Percentiles rank a stretch among this genome's conserved stretches.
Conservation (phyloP, 2,113 vertebrate genomes). For the Microtus richardsoni region DNA sequence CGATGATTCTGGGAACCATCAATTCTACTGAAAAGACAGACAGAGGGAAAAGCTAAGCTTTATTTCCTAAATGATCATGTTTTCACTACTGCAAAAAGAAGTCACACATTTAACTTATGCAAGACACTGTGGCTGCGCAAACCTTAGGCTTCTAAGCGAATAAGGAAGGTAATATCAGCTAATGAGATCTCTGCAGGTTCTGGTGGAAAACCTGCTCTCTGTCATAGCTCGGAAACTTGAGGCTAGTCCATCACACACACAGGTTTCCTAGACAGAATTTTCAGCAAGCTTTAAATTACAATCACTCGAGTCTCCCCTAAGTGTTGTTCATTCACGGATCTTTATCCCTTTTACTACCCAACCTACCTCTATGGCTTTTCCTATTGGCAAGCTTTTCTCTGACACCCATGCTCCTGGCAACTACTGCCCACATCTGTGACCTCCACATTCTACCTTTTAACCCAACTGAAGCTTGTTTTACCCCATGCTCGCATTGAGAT, state of each 20-base stretch:
- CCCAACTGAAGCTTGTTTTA: not conserved
- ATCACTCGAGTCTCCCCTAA: not conserved
- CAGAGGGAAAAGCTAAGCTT: not conserved
- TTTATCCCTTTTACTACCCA: not conserved
- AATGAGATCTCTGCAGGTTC: constrained; percentile 3
- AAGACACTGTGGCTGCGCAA: not conserved
- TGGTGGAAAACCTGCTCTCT: not conserved
- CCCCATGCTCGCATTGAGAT: not conserved
- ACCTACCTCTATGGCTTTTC: not conserved
- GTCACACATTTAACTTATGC: not conserved
- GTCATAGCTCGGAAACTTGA: not conserved
- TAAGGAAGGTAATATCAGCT: not conserved
- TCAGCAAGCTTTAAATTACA: not conserved
- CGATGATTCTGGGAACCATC: constrained; percentile 59
- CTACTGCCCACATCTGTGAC: not conserved
- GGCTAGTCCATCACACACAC: not conserved
- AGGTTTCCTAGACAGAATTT: constrained; percentile 11
- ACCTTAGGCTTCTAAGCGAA: constrained; percentile 16
- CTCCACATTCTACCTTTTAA: not conserved
- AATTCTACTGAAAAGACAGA: constrained; percentile 58
- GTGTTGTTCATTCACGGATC: not conserved
- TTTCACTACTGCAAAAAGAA: constrained; percentile 20
- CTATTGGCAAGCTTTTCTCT: not conserved
- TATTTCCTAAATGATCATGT: constrained; percentile 23
- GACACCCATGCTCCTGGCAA: not conserved